Percentiles rank a stretch among this genome's conserved stretches.
Conservation (phyloP, 2,888 invertebrate species). For the Rhagium mordax region DNA sequence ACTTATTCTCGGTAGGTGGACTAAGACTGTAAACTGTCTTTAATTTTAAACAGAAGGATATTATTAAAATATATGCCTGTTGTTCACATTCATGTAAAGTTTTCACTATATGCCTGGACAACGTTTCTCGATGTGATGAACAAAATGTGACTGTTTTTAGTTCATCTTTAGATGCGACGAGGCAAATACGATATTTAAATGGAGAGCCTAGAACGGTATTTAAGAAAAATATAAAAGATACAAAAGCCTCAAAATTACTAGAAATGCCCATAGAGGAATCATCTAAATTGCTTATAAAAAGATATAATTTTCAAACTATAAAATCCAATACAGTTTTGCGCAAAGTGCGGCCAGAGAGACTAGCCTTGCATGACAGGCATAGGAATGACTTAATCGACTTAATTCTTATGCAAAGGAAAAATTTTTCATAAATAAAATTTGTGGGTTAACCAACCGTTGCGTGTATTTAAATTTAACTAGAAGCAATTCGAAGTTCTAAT, state of each 20-base stretch:
- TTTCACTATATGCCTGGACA: neutral
- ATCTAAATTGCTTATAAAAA: neutral
- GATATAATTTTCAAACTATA: neutral
- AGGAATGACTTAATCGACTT: slow-evolving; percentile 1
- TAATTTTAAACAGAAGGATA: slow-evolving; percentile 1
- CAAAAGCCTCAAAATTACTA: neutral
- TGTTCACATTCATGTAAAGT: slow-evolving; percentile 3
- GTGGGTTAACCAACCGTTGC: slow-evolving; percentile 1
- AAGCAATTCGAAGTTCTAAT: neutral
- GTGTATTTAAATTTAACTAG: neutral
- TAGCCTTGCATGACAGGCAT: neutral
- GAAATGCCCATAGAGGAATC: neutral
- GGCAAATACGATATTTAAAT: neutral
- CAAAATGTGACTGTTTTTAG: neutral
- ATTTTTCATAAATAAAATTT: neutral
- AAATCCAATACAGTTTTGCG: neutral
- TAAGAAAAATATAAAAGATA: neutral
- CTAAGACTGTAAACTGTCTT: neutral
- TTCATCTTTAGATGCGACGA: neutral
- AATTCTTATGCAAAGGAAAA: neutral
- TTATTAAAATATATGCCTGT: neutral
- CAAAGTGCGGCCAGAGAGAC: neutral
- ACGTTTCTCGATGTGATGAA: neutral
- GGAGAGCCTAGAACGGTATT: neutral
- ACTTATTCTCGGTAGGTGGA: slow-evolving; percentile 6